Evolutionary conservation across 1,140 invertebrate species (phyloP), one percentile per base, ranked within the genome.

Genomic region (Drosophila auraria): DNA sequence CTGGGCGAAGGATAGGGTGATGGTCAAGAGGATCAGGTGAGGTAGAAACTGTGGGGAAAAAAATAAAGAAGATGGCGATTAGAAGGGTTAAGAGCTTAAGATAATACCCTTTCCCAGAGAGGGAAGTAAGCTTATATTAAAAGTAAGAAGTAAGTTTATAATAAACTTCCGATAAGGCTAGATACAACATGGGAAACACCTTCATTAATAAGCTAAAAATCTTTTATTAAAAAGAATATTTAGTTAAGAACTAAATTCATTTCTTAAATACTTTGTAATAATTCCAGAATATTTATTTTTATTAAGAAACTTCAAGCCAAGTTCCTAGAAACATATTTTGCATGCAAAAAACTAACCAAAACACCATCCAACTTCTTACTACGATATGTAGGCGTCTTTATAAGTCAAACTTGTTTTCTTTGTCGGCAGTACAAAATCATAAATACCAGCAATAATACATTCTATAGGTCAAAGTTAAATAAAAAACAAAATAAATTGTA

Each of bases 1-100:
- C 36, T 56, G 47, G 14, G 23, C 60, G 0, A 45, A 54, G 15
- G 77, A 14, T 20, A 74, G 27, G 50, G 72, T 51, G 2, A 70
- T 1, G 53, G 74, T 8, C 12, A 91, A 9, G 25, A 65, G 53
- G n/a, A 82, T 61, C 14, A 70, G 63, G 14, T 60, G 58, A 9
- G 8, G 44, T 12, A 14, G 36, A 9, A 63, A 20, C 70, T 75
- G 54, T 33, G 14, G n/a, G 15, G 14, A 54, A 69, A 20, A 20
- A 20, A 20, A 20, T 20, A 33, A 25, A 12, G 6, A 27, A 47
- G 20, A 20, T 20, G 20, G 20, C 1, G 27, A 23, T 17, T 7
- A 14, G 63, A 51, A 17, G 27, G 20, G 20, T 20, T 20, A 20
- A 20, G 20, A 20, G 20, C 20, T 20, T 20, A 20, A 3, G 47